Evolutionary conservation across 2,113 vertebrate genomes (phyloP), one percentile per base, ranked within the genome.

Genomic region (Butorides virescens): DNA sequence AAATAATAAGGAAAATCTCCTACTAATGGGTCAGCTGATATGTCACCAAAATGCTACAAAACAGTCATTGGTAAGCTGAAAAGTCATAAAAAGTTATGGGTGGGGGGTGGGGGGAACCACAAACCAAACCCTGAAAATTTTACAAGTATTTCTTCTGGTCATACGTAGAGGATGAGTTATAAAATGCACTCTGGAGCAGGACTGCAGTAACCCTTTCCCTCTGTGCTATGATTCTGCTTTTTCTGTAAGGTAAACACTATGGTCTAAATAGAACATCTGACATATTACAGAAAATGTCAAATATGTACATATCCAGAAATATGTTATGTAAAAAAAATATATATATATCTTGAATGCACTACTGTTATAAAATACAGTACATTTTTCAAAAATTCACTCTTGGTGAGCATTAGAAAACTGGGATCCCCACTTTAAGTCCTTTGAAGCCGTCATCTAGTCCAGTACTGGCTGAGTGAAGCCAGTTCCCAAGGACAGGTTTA

Each of bases 91-190:
- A 78, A 62, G 2, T 37, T 30, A 46, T 26, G 22, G 5, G 2
- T 2, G 9, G 9, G 12, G 29, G 11, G 7, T 8, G 14, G 36
- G 11, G 55, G 2, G 37, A n/a, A 34, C 3, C 5, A 49, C 8
- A 49, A 37, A 77, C 12, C 4, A 56, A 37, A 34, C 10, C 11
- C 22, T 52, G 23, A 26, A 88, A 53, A n/a, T 17, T 18, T 47
- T 37, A 3, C 7, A 10, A 11, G 39, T 63, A 30, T 75, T 91
- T 83, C 12, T 34, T 86, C 52, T 75, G 9, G 2, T 74, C 11
- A 42, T 44, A 49, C 5, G 22, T 5, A 3, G 86, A 71, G 1
- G 66, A 42, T 32, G 23, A 85, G 2, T 52, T 62, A 56, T 10
- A 52, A 72, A 92, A 52, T 32, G 12, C 4, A 59, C 9, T 2